Evolutionary conservation across 2,888 invertebrate genomes (phyloP).

Genomic region (Euplagia quadripunctaria): DNA sequence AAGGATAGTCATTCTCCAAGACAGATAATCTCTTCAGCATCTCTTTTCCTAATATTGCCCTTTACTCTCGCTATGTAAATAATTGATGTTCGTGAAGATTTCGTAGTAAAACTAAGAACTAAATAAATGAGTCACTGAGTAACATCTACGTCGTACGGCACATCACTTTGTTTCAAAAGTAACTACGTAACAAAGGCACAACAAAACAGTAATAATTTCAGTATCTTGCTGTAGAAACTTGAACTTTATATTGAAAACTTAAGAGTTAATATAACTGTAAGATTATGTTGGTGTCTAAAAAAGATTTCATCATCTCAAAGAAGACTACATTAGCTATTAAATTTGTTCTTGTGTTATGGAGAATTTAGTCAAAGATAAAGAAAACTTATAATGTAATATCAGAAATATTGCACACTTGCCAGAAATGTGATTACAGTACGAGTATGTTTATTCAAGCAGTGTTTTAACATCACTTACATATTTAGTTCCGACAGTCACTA

Average conservation of each 20-base stretch:
- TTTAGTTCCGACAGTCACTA: too few species aligned
- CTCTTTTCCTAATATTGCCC: too few species aligned
- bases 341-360: conserved; percentile 20
- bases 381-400: too few species aligned
- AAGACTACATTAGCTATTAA: conserved; percentile 26
- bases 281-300: conserved; percentile 13
- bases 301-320: conserved; percentile 30
- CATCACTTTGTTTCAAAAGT: conserved; percentile 67
- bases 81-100: not conserved
- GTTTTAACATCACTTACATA: too few species aligned
- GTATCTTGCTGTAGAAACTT: not conserved
- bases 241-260: conserved; percentile 11
- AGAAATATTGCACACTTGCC: too few species aligned
- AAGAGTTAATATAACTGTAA: conserved; percentile 1
- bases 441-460: too few species aligned
- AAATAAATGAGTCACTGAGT: not conserved
- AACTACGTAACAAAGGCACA: conserved; percentile 41
- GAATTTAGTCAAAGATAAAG: conserved; percentile 10
- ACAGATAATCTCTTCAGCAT: too few species aligned
- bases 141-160: conserved; percentile 25
- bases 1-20: too few species aligned
- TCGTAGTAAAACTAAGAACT: not conserved
- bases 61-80: not conserved
- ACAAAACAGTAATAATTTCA: conserved; percentile 14
- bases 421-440: too few species aligned